phyloP scores from a whole-genome alignment of 2,113 vertebrate genomes.

The Sinocyclocheilus anophthalmus region DNA sequence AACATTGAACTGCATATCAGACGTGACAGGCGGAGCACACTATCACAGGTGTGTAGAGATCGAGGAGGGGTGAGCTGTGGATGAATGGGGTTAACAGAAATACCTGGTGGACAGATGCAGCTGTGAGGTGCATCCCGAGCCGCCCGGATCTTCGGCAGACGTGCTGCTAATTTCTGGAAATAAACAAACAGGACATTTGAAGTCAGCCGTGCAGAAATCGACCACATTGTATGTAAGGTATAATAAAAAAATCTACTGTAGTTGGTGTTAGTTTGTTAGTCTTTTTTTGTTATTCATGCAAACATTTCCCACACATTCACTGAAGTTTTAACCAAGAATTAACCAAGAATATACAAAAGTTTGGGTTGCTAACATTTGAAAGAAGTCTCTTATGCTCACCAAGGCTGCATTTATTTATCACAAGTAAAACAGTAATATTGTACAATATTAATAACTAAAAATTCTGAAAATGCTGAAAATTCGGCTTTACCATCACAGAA shows the following conservation, averaged over 20 bases:
- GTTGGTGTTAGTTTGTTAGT: neutral
- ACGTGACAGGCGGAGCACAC: neutral
- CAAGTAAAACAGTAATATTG: neutral
- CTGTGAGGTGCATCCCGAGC: constrained; percentile 68
- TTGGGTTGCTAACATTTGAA: neutral
- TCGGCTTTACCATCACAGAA: too few relatives aligned
- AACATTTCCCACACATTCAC: neutral
- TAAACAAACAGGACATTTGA: constrained; percentile 30
- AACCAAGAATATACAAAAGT: neutral
- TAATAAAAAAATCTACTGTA: neutral
- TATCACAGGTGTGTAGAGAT: constrained; percentile 34
- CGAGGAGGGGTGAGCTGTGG: neutral
- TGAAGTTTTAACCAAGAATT: neutral
- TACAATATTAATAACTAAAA: too few relatives aligned
- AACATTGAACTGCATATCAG: constrained; percentile 8
- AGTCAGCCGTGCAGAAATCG: neutral
- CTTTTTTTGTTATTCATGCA: neutral
- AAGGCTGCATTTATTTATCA: neutral
- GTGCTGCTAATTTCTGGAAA: constrained; percentile 73
- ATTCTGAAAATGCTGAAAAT: too few relatives aligned
- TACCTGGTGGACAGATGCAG: constrained; percentile 80
- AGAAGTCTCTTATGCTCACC: neutral
- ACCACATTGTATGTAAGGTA: neutral
- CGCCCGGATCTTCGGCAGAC: constrained; percentile 71
- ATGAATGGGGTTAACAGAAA: neutral